Percentiles rank a stretch among this genome's conserved stretches.
phyloP scores from a whole-genome alignment of 2,888 invertebrate genomes.

The Melanotus villosus region DNA sequence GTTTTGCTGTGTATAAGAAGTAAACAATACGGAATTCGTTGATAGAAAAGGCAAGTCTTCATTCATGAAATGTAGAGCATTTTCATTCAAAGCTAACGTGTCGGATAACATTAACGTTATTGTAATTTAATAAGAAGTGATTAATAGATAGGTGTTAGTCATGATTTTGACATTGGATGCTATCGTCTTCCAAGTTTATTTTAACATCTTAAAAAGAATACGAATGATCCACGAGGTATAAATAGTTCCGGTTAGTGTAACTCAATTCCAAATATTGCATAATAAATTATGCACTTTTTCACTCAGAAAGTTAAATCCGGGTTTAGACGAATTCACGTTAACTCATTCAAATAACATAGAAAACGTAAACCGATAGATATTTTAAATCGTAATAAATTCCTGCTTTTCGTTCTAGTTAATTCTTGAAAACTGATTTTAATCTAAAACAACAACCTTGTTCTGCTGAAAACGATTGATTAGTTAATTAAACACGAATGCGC shows the following conservation, averaged over 20 bases:
- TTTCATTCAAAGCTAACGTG: neutral
- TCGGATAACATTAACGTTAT: neutral
- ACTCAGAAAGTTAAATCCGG: neutral
- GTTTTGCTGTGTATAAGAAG: too few relatives aligned
- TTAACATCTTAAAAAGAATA: neutral
- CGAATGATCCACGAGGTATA: neutral
- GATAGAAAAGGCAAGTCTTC: neutral
- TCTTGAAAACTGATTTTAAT: too few relatives aligned
- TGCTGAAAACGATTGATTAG: too few relatives aligned
- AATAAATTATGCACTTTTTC: neutral
- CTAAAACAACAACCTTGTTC: too few relatives aligned
- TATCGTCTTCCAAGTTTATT: slow-evolving; percentile 32
- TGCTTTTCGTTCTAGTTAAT: too few relatives aligned
- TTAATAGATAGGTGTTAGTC: slow-evolving; percentile 29
- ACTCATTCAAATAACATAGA: neutral
- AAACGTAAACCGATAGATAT: too few relatives aligned
- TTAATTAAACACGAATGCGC: too few relatives aligned
- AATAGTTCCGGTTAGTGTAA: neutral
- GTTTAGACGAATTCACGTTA: neutral
- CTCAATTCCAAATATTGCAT: neutral
- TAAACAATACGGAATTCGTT: too few relatives aligned
- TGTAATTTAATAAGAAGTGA: slow-evolving; percentile 18
- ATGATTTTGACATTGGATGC: slow-evolving; percentile 30
- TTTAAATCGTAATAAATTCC: too few relatives aligned
- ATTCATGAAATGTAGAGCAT: too few relatives aligned